These are phyloP conservation scores for Epinotia demarniana DNA, from an alignment of 2,888 invertebrate species.

Conservation along the genomic window DNA sequence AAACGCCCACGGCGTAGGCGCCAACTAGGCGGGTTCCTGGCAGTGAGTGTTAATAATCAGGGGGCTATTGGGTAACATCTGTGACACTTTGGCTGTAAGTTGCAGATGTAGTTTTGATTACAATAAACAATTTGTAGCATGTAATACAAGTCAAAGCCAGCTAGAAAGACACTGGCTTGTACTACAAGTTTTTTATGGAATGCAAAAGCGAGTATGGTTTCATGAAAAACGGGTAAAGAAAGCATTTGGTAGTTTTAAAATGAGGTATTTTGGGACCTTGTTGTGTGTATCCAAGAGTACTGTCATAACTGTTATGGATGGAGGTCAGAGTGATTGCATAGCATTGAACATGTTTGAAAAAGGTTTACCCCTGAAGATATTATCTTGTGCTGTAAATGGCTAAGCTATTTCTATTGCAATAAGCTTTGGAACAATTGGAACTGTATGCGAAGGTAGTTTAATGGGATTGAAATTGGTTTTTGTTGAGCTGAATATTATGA, in stretches of 20 bases:
- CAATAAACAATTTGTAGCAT: too few species aligned
- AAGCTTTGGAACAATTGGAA: conserved; percentile 19
- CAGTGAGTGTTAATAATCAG: too few species aligned
- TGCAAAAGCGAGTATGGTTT: background rate
- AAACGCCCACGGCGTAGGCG: too few species aligned
- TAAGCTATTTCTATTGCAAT: background rate
- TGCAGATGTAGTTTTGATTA: too few species aligned
- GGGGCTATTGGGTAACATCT: too few species aligned
- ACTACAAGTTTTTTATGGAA: too few species aligned
- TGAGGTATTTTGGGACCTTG: background rate
- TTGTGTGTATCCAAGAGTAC: too few species aligned
- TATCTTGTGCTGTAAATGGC: background rate
- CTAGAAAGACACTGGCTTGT: too few species aligned
- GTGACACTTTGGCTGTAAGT: too few species aligned
- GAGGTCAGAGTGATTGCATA: background rate
- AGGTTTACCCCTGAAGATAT: background rate
- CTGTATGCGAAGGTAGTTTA: conserved; percentile 12
- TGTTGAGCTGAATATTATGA: background rate
- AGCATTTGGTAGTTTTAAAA: background rate
- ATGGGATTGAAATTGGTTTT: conserved; percentile 21
- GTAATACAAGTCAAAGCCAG: too few species aligned
- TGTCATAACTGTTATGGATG: background rate
- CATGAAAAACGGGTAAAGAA: background rate
- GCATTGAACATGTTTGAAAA: background rate
- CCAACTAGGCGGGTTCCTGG: too few species aligned